These are phyloP conservation scores for Hyperoplus lanceolatus DNA, from an alignment of 2,797 vertebrate species.

Conservation along the genomic window DNA sequence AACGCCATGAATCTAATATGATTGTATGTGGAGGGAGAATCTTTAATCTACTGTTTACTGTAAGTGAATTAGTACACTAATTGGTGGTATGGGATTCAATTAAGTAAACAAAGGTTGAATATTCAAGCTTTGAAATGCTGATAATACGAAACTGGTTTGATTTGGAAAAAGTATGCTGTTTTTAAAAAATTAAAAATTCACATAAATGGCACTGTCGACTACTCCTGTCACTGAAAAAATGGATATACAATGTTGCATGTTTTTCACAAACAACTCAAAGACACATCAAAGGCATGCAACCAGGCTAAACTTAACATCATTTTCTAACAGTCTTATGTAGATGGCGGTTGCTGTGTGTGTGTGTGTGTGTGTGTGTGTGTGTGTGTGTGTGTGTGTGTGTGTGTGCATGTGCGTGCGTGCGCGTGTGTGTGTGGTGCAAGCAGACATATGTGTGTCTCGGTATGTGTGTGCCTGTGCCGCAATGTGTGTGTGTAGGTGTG, in stretches of 20 bases:
- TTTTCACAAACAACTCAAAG: conserved; percentile 56
- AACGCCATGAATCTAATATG: neutral
- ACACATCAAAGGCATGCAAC: conserved; percentile 54
- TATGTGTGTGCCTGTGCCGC: neutral
- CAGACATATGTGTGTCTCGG: neutral
- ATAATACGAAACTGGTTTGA: neutral
- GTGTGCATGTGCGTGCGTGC: too few relatives aligned
- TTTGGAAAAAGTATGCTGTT: neutral
- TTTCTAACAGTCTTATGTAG: conserved; percentile 64
- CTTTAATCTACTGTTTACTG: neutral
- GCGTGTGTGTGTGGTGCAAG: neutral
- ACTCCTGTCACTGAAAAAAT: neutral
- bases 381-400: conserved; percentile 1
- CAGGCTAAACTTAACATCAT: conserved; percentile 44
- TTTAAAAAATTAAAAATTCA: neutral
- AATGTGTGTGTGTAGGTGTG: conserved; percentile 17
- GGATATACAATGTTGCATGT: neutral
- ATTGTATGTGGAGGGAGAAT: neutral
- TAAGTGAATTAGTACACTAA: neutral
- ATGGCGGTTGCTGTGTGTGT: conserved; percentile 40
- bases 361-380: neutral
- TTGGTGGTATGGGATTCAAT: conserved; percentile 1
- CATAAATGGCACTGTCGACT: neutral
- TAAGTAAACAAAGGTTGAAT: neutral
- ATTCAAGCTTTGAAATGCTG: neutral